A percentile compares a stretch with the other conserved stretches of the same genome.
Conservation (phyloP, 1,140 invertebrate genomes). For the Aphis craccivora region DNA sequence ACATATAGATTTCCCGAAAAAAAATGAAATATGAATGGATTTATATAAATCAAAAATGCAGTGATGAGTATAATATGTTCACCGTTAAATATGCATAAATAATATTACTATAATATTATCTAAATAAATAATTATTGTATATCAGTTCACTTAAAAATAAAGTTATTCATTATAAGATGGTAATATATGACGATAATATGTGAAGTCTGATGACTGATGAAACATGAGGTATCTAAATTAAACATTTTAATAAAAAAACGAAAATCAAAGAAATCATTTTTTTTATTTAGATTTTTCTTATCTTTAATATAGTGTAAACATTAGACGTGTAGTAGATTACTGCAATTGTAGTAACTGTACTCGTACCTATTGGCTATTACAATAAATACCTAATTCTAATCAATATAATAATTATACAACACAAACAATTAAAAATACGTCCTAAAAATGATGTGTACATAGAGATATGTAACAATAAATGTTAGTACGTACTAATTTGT, state of each 20-base stretch:
- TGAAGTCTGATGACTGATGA: neutral
- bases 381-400: neutral
- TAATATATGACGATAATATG: no score
- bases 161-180: neutral
- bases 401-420: neutral
- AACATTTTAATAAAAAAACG: neutral
- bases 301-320: no score
- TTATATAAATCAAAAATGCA: neutral
- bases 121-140: neutral
- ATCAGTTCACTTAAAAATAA: neutral
- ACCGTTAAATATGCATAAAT: neutral
- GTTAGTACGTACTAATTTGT: neutral
- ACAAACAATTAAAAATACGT: neutral
- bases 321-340: neutral
- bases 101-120: neutral
- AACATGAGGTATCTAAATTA: neutral
- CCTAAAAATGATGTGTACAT: neutral
- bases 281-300: neutral
- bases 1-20: neutral
- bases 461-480: neutral
- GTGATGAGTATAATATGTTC: no score
- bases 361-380: neutral
- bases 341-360: neutral
- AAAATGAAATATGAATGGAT: neutral
- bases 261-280: neutral